These are phyloP conservation scores for Parnassius mnemosyne DNA, from an alignment of 2,888 invertebrate species.

Conservation along the genomic window DNA sequence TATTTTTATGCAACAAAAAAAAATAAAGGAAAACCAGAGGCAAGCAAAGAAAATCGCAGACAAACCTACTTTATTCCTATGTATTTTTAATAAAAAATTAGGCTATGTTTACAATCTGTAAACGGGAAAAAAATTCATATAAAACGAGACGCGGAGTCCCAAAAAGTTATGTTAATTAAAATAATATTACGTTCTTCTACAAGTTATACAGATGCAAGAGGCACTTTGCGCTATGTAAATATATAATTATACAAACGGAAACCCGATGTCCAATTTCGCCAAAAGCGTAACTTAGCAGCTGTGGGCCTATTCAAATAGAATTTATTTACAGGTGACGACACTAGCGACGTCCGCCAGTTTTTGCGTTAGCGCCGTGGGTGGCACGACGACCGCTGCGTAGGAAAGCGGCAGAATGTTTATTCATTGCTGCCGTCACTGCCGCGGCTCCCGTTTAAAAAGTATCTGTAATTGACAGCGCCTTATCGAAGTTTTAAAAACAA, in stretches of 20 bases:
- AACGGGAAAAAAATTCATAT: too few species aligned
- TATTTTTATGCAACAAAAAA: too few species aligned
- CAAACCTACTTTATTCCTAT: too few species aligned
- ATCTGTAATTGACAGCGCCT: conserved; percentile 26
- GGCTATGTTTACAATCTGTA: too few species aligned
- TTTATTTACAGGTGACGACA: conserved; percentile 27
- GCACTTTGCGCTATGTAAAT: not conserved
- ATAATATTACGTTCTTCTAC: too few species aligned
- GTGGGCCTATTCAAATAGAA: conserved; percentile 26
- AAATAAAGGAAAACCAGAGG: too few species aligned
- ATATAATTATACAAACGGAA: not conserved
- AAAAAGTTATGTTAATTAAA: too few species aligned
- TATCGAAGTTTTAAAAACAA: conserved; percentile 13
- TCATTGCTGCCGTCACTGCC: conserved; percentile 22
- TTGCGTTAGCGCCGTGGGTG: conserved; percentile 27
- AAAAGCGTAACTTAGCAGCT: conserved; percentile 21
- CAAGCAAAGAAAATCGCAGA: too few species aligned
- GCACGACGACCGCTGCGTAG: conserved; percentile 18
- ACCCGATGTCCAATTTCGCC: conserved; percentile 5
- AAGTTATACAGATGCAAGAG: not conserved
- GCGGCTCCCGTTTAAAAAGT: conserved; percentile 9
- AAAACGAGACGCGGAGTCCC: too few species aligned
- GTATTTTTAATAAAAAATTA: too few species aligned
- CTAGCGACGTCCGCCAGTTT: conserved; percentile 26
- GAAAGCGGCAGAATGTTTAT: conserved; percentile 22